A percentile compares a stretch with the other conserved stretches of the same genome.
phyloP scores from a whole-genome alignment of 2,113 vertebrate species.

The Oxyruncus cristatus region DNA sequence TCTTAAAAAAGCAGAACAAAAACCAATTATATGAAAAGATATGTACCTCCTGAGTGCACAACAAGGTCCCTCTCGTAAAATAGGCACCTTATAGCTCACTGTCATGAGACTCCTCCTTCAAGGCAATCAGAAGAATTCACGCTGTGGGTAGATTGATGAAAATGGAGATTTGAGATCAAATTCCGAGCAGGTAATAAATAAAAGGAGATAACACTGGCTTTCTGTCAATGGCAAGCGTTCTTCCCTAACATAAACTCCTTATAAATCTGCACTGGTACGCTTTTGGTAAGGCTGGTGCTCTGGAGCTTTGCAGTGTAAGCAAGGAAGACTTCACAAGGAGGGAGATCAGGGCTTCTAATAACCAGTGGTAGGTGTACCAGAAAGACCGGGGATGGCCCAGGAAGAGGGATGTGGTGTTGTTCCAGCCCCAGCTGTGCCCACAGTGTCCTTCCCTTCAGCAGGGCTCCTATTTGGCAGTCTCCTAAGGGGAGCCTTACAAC shows the following conservation, averaged over 20 bases:
- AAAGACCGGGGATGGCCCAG: neutral
- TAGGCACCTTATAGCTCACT: neutral
- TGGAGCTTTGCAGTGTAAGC: rapidly evolving
- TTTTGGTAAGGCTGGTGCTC: neutral
- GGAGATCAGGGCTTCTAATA: neutral
- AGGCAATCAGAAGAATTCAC: neutral
- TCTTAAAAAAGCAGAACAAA: neutral
- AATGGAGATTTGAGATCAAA: neutral
- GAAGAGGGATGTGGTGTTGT: neutral
- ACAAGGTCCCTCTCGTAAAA: neutral
- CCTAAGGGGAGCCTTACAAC: neutral
- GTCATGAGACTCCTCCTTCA: neutral
- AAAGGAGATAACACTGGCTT: neutral
- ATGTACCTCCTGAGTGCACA: neutral
- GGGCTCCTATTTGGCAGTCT: neutral
- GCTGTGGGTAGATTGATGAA: neutral
- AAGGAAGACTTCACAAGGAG: neutral
- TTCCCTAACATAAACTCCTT: neutral
- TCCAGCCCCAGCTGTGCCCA: neutral
- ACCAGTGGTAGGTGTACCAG: rapidly evolving
- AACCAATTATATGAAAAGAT: rapidly evolving
- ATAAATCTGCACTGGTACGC: neutral
- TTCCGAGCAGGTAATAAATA: neutral
- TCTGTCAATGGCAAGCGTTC: neutral
- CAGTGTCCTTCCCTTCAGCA: neutral